phyloP scores from a whole-genome alignment of 2,113 vertebrate species.

The Indicator maculatus region DNA sequence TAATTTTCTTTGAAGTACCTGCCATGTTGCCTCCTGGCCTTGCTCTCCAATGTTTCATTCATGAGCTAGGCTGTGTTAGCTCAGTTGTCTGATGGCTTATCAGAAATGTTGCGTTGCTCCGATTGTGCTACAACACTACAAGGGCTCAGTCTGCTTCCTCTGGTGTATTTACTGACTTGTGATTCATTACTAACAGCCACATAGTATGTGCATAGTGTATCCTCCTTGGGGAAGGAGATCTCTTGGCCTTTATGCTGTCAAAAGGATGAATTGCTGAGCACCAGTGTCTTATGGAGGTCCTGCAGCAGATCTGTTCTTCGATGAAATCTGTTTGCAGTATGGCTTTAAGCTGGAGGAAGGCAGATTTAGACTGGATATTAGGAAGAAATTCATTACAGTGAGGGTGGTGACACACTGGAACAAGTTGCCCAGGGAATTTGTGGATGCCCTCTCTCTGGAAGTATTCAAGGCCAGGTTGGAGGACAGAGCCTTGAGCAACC shows the following conservation, averaged over 20 bases:
- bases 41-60: background rate
- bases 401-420: too few relatives aligned
- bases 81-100: background rate
- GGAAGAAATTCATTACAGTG: too few relatives aligned
- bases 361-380: too few relatives aligned
- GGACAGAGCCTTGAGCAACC: too few relatives aligned
- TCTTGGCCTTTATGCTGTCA: background rate
- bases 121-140: rapidly evolving
- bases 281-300: background rate
- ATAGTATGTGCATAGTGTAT: background rate
- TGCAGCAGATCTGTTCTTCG: background rate
- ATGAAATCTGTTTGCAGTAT: background rate
- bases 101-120: background rate
- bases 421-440: too few relatives aligned
- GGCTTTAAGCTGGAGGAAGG: too few relatives aligned
- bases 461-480: too few relatives aligned
- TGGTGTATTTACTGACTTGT: background rate
- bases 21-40: background rate
- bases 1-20: background rate
- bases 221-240: background rate
- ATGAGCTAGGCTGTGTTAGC: background rate
- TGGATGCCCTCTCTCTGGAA: too few relatives aligned
- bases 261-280: background rate
- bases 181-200: background rate
- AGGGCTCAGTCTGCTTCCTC: background rate